A percentile compares a stretch with the other conserved stretches of the same genome.
These are phyloP conservation scores for Molothrus ater DNA, from an alignment of 2,797 vertebrate species.

Conservation along the genomic window DNA sequence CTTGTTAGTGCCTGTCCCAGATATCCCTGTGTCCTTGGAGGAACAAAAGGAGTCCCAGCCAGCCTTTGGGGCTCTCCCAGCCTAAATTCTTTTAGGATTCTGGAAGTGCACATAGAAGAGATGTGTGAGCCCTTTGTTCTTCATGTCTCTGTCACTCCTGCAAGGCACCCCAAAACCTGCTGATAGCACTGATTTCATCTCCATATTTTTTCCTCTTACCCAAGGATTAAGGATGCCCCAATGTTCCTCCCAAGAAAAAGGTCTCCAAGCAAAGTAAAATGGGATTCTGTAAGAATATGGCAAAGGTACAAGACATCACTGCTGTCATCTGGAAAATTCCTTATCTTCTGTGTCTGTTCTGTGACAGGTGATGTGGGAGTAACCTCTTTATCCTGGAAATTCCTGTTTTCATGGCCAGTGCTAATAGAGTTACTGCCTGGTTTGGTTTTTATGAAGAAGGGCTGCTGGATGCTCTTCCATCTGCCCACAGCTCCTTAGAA, in stretches of 20 bases:
- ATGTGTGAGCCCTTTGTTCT: background rate
- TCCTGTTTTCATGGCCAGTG: background rate
- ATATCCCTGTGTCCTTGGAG: background rate
- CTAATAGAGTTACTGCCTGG: background rate
- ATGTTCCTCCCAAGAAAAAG: background rate
- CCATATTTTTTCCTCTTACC: accelerated
- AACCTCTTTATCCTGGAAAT: background rate
- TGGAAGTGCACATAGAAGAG: background rate
- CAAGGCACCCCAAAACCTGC: background rate
- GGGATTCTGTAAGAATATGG: background rate
- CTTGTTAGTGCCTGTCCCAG: background rate
- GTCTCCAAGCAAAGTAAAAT: background rate
- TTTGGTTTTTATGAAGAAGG: background rate
- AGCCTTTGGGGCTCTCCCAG: background rate
- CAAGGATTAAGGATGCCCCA: background rate
- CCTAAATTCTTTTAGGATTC: background rate
- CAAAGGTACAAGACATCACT: background rate
- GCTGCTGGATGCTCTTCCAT: background rate
- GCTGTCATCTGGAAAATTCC: background rate
- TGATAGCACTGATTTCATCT: background rate
- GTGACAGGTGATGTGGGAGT: background rate
- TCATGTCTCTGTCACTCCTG: background rate
- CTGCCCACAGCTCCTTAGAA: background rate
- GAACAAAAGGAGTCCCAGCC: background rate
- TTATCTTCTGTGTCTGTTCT: background rate